Percentiles rank a stretch among this genome's conserved stretches.
Conservation (phyloP, 2,888 invertebrate genomes). For the Ditula angustiorana region DNA sequence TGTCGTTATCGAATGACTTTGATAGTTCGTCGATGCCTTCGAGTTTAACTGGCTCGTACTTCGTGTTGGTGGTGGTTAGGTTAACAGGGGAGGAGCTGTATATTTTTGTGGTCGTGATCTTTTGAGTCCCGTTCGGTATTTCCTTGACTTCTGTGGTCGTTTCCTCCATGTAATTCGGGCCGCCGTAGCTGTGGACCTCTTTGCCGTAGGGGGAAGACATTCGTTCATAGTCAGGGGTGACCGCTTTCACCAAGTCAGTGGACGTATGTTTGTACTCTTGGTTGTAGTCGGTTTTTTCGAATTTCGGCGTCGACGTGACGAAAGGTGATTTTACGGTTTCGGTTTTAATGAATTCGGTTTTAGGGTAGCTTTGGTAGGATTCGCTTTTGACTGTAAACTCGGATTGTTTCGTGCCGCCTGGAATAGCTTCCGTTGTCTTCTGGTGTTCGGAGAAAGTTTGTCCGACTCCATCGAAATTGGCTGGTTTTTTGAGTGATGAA, state of each 20-base stretch:
- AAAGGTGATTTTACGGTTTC: slow-evolving; percentile 75
- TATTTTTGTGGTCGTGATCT: slow-evolving; percentile 84
- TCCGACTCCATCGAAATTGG: slow-evolving; percentile 70
- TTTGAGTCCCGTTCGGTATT: slow-evolving; percentile 84
- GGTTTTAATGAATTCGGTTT: slow-evolving; percentile 68
- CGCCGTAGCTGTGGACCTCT: slow-evolving; percentile 71
- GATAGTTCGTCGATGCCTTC: slow-evolving; percentile 83
- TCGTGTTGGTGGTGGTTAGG: slow-evolving; percentile 77
- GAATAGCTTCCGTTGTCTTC: slow-evolving; percentile 75
- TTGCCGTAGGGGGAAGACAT: slow-evolving; percentile 77
- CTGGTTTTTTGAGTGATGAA: slow-evolving; percentile 70
- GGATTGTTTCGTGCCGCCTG: slow-evolving; percentile 75
- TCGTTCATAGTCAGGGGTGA: slow-evolving; percentile 74
- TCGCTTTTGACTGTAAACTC: slow-evolving; percentile 75
- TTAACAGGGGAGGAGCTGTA: slow-evolving; percentile 85
- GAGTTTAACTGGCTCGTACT: slow-evolving; percentile 77
- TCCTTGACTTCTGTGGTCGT: slow-evolving; percentile 83
- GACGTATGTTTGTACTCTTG: slow-evolving; percentile 54
- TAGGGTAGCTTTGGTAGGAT: slow-evolving; percentile 74
- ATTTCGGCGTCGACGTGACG: slow-evolving; percentile 72
- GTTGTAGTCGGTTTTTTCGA: slow-evolving; percentile 58
- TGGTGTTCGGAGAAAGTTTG: slow-evolving; percentile 76
- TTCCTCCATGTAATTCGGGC: slow-evolving; percentile 79
- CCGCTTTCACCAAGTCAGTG: slow-evolving; percentile 71
- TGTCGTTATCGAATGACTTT: slow-evolving; percentile 81